Evolutionary conservation across 2,888 invertebrate genomes (phyloP).

Genomic region (Sesamia inferens): DNA sequence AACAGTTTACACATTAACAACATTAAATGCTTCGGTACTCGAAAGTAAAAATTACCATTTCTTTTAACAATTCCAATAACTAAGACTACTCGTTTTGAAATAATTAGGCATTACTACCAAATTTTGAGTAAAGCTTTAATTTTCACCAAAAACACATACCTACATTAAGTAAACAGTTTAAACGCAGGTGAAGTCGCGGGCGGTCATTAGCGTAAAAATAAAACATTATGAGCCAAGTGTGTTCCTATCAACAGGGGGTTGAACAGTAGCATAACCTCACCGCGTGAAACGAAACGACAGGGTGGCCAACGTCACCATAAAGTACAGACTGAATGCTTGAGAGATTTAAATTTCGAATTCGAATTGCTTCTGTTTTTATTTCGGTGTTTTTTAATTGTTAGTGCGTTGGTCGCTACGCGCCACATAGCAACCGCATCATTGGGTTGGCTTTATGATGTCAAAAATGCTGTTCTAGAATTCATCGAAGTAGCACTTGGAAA

Average conservation of each 20-base stretch:
- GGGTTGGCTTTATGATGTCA: neutral
- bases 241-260: constrained; percentile 83
- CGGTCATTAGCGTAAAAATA: constrained; percentile 70
- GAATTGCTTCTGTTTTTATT: constrained; percentile 30
- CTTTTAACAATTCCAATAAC: neutral
- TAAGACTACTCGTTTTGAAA: neutral
- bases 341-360: constrained; percentile 41
- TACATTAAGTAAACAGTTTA: constrained; percentile 58
- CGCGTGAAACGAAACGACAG: constrained; percentile 79
- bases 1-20: neutral
- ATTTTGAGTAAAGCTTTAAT: constrained; percentile 29
- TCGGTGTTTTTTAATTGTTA: neutral
- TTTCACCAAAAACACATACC: constrained; percentile 52
- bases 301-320: constrained; percentile 73
- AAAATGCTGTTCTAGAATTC: neutral
- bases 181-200: constrained; percentile 54
- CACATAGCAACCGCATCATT: neutral
- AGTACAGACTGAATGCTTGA: constrained; percentile 45
- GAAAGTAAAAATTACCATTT: constrained; percentile 8
- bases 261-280: constrained; percentile 85
- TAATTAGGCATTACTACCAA: constrained; percentile 30
- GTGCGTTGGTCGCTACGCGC: neutral
- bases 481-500: too few relatives aligned
- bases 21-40: neutral
- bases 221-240: constrained; percentile 76